phyloP scores from a whole-genome alignment of 2,888 invertebrate species.

The Eupithecia vulgata region DNA sequence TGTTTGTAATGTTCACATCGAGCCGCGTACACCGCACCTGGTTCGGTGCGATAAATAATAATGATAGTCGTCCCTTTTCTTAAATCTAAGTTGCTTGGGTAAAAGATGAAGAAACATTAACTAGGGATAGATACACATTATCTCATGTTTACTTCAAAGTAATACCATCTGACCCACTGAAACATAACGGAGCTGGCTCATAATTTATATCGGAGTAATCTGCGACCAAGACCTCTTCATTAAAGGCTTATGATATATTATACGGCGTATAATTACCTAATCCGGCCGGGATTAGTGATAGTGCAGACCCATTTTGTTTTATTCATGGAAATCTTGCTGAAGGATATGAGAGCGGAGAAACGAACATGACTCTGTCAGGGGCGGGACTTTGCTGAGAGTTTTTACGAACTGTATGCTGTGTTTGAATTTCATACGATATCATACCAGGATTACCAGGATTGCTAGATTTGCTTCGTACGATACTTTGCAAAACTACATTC shows the following conservation, averaged over 20 bases:
- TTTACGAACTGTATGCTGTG: background rate
- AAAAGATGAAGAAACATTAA: no score
- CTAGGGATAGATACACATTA: background rate
- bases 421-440: background rate
- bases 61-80: no score
- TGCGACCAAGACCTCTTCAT: constrained; percentile 37
- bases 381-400: background rate
- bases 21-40: no score
- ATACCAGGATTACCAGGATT: background rate
- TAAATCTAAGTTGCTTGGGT: background rate
- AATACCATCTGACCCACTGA: background rate
- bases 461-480: background rate
- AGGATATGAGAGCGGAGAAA: constrained; percentile 3
- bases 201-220: constrained; percentile 41
- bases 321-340: constrained; percentile 28
- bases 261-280: constrained; percentile 36
- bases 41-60: no score
- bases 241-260: constrained; percentile 38
- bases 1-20: no score
- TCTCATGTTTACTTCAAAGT: background rate
- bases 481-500: background rate
- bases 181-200: constrained; percentile 12
- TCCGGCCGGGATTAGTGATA: constrained; percentile 33
- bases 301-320: constrained; percentile 21
- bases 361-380: background rate